Evolutionary conservation across 2,888 invertebrate genomes (phyloP).

Genomic region (Tinea semifulvella): DNA sequence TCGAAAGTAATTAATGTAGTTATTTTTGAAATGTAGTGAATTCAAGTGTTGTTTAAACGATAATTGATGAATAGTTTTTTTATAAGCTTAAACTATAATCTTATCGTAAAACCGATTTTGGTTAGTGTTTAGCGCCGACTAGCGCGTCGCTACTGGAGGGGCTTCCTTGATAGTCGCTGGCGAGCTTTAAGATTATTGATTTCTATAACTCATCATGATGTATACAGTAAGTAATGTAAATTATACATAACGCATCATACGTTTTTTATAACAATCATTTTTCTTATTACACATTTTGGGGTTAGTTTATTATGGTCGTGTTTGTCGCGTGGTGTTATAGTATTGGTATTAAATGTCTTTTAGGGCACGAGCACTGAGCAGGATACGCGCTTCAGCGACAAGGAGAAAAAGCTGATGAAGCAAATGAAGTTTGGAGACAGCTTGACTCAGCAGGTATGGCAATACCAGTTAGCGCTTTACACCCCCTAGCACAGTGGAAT

Average conservation of each 20-base stretch:
- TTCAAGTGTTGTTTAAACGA: too few relatives aligned
- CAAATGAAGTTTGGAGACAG: conserved; percentile 98
- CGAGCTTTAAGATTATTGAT: conserved; percentile 33
- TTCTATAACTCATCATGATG: conserved; percentile 46
- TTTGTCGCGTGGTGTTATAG: too few relatives aligned
- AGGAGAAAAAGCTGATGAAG: conserved; percentile 98
- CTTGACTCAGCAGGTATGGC: conserved; percentile 87
- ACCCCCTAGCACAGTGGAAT: too few relatives aligned
- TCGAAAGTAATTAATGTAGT: not conserved
- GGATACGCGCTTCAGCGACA: conserved; percentile 99
- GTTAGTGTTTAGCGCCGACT: too few relatives aligned
- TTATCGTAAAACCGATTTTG: too few relatives aligned
- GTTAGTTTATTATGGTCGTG: not conserved
- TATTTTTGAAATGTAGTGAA: conserved; percentile 1
- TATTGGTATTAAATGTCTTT: conserved; percentile 12
- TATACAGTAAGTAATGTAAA: conserved; percentile 45
- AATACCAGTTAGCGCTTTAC: too few relatives aligned
- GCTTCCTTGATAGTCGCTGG: not conserved
- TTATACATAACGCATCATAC: not conserved
- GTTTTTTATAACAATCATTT: conserved; percentile 1
- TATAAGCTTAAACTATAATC: too few relatives aligned
- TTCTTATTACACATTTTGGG: not conserved
- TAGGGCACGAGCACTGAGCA: conserved; percentile 99
- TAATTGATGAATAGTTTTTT: too few relatives aligned
- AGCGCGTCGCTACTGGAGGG: conserved; percentile 3